phyloP scores from a whole-genome alignment of 2,888 invertebrate species.

The Resseliella maxima region DNA sequence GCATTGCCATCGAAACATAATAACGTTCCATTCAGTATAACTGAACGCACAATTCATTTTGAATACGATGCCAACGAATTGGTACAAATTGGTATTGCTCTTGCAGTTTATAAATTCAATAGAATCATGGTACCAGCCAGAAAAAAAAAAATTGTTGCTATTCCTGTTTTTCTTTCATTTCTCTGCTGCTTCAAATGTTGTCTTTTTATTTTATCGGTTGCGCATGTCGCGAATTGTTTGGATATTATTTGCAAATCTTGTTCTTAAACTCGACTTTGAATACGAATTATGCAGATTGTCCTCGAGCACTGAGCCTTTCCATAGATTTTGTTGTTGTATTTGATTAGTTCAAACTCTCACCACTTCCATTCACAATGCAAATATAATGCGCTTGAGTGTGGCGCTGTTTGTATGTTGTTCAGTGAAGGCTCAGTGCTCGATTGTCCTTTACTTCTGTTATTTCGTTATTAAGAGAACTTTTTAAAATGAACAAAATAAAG shows the following conservation, averaged over 20 bases:
- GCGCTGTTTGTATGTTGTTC: too few relatives aligned
- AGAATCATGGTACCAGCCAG: not conserved
- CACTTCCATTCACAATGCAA: too few relatives aligned
- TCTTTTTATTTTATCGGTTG: not conserved
- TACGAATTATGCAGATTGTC: conserved; percentile 37
- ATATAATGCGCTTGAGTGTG: too few relatives aligned
- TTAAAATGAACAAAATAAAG: conserved; percentile 16
- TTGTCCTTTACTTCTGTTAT: conserved; percentile 35
- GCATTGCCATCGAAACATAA: not conserved
- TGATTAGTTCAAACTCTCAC: too few relatives aligned
- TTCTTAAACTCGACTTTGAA: conserved; percentile 17
- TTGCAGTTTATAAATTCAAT: not conserved
- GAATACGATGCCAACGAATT: not conserved
- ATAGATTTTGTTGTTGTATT: too few relatives aligned
- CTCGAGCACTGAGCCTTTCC: too few relatives aligned
- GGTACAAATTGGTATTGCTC: conserved; percentile 9
- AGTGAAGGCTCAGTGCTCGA: too few relatives aligned
- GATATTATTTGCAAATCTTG: not conserved
- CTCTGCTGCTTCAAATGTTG: not conserved
- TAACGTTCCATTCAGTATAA: not conserved
- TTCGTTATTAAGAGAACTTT: not conserved
- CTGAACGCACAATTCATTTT: not conserved
- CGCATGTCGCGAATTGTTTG: not conserved
- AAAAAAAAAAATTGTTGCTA: not conserved
- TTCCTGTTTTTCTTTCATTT: not conserved